Evolutionary conservation across 2,797 vertebrate genomes (phyloP), one percentile per base, ranked within the genome.

Genomic region (Mus minutoides): DNA sequence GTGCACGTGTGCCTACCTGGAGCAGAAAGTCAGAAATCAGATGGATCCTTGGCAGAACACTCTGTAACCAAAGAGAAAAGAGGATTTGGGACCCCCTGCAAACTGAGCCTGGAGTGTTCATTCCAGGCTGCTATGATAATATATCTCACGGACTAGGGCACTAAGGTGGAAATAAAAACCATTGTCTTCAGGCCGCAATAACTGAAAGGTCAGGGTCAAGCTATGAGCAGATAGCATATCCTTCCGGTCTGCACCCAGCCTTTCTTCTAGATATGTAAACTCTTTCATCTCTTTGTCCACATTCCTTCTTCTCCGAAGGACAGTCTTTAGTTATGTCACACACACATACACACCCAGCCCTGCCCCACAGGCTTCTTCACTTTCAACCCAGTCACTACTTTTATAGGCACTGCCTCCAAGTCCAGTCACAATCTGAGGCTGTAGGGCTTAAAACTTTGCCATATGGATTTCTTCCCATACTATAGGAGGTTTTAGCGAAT

Each of bases 191-290:
- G 2, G 10, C 22, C 62, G 40, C 67, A 37, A 10, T 75, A 26
- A 29, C 12, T 76, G 46, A n/a, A 60, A 62, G 29, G 40, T 34
- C 37, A 76, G 13, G 56, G 43, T 79, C 21, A 24, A 71, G 56
- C n/a, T 60, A 6, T 58, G 34, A 5, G 0, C 11, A 34, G 49
- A 19, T 0, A 1, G 71, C 4, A 0, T 0, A n/a, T 19, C 56
- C 22, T 31, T 67, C 1, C 0, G 37, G 58, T n/a, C 8, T 24
- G 49, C 10, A 13, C 2, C 0, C 2, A 6, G 29, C 40, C 58
- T 58, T 69, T 4, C 10, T 1, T 17, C 24, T 29, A 49, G 26
- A 24, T 22, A 17, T 5, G 6, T 0, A 0, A 1, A 6, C 14
- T 46, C 80, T 46, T 17, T 31, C 80, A 3, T 62, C 3, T 62